These are phyloP conservation scores for Tenthredo amoena DNA, from an alignment of 2,888 invertebrate genomes.

Conservation along the genomic window DNA sequence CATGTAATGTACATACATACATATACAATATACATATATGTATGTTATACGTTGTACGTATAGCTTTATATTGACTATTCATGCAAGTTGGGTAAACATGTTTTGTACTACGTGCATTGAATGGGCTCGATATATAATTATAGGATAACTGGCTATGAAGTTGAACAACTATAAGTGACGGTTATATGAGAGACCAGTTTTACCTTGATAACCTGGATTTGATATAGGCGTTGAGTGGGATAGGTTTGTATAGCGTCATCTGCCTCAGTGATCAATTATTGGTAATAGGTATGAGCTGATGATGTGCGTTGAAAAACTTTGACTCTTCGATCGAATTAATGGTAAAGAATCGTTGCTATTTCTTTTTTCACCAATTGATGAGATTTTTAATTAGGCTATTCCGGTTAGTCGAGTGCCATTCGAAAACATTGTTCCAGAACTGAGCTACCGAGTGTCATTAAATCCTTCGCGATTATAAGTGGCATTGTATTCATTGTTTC, in stretches of 20 bases:
- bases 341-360: not conserved
- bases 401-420: not conserved
- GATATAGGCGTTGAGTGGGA: not conserved
- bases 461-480: not conserved
- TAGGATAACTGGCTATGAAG: not conserved
- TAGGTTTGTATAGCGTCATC: not conserved
- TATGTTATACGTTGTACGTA: not conserved
- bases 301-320: not conserved
- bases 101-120: conserved; percentile 8
- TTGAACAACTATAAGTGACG: conserved; percentile 21
- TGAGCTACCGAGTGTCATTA: not conserved
- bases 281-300: not conserved
- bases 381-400: not conserved
- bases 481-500: not conserved
- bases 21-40: no score
- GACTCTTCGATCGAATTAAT: not conserved
- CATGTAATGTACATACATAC: not conserved
- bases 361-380: not conserved
- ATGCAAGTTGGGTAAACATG: not conserved
- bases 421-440: not conserved
- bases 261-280: not conserved
- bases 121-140: not conserved
- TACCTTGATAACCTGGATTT: not conserved
- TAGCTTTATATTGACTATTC: not conserved
- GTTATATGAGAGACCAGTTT: not conserved